Percentiles rank a stretch among this genome's conserved stretches.
Conservation (phyloP, 2,888 invertebrate species). For the Pantelozetes paolii region DNA sequence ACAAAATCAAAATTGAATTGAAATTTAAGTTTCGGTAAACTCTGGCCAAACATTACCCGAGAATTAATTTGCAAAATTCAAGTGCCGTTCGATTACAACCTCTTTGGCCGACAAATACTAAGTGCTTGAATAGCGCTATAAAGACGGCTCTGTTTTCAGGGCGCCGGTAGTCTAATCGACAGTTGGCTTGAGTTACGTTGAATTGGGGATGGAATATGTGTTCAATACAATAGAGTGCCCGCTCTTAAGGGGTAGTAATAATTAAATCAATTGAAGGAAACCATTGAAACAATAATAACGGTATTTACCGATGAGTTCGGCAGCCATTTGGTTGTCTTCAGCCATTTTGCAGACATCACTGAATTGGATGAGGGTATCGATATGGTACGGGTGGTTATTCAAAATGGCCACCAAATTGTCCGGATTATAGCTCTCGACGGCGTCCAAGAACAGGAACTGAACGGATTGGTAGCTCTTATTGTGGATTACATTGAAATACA, state of each 20-base stretch:
- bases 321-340: slow-evolving; percentile 72
- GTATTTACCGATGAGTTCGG: slow-evolving; percentile 63
- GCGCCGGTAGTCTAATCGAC: slow-evolving; percentile 68
- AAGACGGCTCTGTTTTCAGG: slow-evolving; percentile 78
- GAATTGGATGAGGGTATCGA: slow-evolving; percentile 72
- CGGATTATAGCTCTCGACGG: slow-evolving; percentile 72
- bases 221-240: slow-evolving; percentile 71
- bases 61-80: slow-evolving; percentile 76
- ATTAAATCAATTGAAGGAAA: neutral
- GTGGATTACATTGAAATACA: slow-evolving; percentile 71
- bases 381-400: slow-evolving; percentile 70
- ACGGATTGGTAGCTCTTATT: slow-evolving; percentile 67
- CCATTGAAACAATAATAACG: neutral
- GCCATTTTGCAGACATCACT: slow-evolving; percentile 69
- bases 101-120: slow-evolving; percentile 69
- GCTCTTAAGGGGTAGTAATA: slow-evolving; percentile 55
- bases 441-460: slow-evolving; percentile 69
- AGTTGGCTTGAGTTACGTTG: slow-evolving; percentile 68
- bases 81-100: slow-evolving; percentile 81
- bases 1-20: neutral
- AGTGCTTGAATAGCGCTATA: slow-evolving; percentile 73
- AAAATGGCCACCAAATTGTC: slow-evolving; percentile 70
- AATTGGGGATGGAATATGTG: slow-evolving; percentile 73
- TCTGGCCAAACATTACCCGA: slow-evolving; percentile 57
- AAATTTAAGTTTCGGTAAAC: too few relatives aligned